Evolutionary conservation across 2,888 invertebrate species (phyloP).

Genomic region (Ectemnius continuus): DNA sequence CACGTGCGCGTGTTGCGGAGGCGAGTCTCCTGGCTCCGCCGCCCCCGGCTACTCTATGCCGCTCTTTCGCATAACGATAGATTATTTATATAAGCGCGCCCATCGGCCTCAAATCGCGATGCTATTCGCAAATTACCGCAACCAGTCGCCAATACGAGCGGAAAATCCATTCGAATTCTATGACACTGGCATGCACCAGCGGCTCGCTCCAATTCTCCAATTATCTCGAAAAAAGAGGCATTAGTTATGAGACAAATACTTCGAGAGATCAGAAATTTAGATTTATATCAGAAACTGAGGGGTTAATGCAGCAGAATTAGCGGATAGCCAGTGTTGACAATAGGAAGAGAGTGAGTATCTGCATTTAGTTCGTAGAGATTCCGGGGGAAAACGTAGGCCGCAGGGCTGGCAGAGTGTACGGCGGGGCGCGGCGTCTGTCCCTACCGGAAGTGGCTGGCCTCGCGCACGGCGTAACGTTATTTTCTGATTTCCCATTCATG

Average conservation of each 20-base stretch:
- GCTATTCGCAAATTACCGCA: constrained; percentile 55
- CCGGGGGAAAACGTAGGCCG: no score
- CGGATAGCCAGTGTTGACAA: no score
- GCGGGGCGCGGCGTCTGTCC: constrained; percentile 36
- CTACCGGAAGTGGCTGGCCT: constrained; percentile 68
- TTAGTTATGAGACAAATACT: no score
- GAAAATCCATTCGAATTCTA: no score
- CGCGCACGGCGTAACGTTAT: constrained; percentile 67
- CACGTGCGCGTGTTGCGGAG: constrained; percentile 52
- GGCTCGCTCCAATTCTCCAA: no score
- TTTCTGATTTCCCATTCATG: constrained; percentile 72
- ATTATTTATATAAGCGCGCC: constrained; percentile 64
- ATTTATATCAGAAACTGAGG: no score
- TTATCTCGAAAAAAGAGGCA: no score
- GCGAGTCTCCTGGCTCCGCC: constrained; percentile 8
- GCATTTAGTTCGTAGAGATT: no score
- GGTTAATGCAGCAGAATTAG: no score
- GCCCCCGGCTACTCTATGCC: constrained; percentile 10
- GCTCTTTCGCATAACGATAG: constrained; percentile 60
- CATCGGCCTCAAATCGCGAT: constrained; percentile 54
- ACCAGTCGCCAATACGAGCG: constrained; percentile 35
- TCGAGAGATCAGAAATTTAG: no score
- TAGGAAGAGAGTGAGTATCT: no score
- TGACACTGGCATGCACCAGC: no score
- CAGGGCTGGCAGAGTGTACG: background rate